phyloP scores from a whole-genome alignment of 2,797 vertebrate species.

The Aulostomus chinensis region DNA sequence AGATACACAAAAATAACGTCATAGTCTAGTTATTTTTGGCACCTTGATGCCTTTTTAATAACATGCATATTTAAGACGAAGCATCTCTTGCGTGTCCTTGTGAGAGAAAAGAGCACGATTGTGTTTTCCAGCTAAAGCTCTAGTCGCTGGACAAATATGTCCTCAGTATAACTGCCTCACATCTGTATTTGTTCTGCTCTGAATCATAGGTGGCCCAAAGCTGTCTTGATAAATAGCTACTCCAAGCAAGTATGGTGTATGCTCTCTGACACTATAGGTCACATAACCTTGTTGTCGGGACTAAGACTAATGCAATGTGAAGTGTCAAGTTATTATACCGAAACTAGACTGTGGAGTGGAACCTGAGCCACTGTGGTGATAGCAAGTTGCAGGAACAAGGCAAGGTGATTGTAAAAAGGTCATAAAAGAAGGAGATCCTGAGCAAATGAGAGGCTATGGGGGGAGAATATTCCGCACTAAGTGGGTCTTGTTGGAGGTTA shows the following conservation, averaged over 20 bases:
- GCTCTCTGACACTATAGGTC: slow-evolving; percentile 86
- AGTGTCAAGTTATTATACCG: slow-evolving; percentile 86
- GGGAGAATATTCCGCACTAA: slow-evolving; percentile 66
- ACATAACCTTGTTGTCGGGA: slow-evolving; percentile 83
- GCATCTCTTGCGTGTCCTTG: slow-evolving; percentile 11
- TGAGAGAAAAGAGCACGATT: slow-evolving; percentile 25
- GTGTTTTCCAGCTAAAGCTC: slow-evolving; percentile 51
- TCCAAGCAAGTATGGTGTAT: slow-evolving; percentile 79
- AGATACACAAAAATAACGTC: too few species aligned
- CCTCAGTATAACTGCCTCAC: slow-evolving; percentile 65
- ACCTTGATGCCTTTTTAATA: too few species aligned
- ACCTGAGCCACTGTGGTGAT: slow-evolving; percentile 73
- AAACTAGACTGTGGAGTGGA: slow-evolving; percentile 77
- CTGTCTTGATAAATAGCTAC: slow-evolving; percentile 86
- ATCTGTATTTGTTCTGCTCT: slow-evolving; percentile 81
- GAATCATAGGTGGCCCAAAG: slow-evolving; percentile 83
- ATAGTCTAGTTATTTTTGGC: too few species aligned
- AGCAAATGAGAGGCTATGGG: slow-evolving; percentile 70
- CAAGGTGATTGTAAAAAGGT: slow-evolving; percentile 82
- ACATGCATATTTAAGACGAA: slow-evolving; percentile 7
- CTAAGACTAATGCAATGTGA: slow-evolving; percentile 85
- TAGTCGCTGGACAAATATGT: slow-evolving; percentile 63
- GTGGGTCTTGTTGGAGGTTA: slow-evolving; percentile 69
- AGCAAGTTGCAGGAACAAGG: slow-evolving; percentile 76
- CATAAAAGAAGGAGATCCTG: slow-evolving; percentile 69